Base-by-base conservation (phyloP, 2,888 invertebrate species). In the Cremastobaeus sp. region DNA sequence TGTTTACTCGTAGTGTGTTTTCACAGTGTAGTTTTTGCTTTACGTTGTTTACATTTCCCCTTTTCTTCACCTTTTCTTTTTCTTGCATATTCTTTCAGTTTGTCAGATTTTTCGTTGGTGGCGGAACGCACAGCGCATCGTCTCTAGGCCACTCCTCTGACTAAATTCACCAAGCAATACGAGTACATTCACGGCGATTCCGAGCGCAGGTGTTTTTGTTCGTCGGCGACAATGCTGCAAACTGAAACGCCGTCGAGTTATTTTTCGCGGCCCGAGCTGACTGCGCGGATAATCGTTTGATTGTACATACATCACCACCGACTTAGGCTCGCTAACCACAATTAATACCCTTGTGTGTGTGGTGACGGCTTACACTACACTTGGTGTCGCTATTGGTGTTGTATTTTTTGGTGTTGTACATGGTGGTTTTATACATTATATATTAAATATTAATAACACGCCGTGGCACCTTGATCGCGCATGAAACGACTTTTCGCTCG, bases 381-480 rank as follows among this genome's bases (percentile, higher is more conserved):
- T 86, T 86, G 87, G 84, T 87, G 86, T 86, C 86, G 87, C 86
- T 86, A 84, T 86, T 86, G 85, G 83, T 86, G 86, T 86, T 86
- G 85, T 81, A 81, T 82, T 85, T 81, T 76, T 86, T 84, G 84
- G 83, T 86, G 85, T 84, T 86, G 84, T 85, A 84, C 80, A 79
- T 86, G 83, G 77, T 84, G 81, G 74, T 81, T 83, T 81, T 80
- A 76, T 74, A 75, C 76, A 62, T 77, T 69, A 71, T 55, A 71
- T 41, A 69, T n/a, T n/a, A n/a, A n/a, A 32, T n/a, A 15, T 68
- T 69, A 80, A 82, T 83, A 81, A 84, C 84, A 81, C 77, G 79
- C 79, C 78, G 81, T 78, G 81, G 79, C 77, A 79, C 78, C 77
- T 79, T 59, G 59, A 60, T 72, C 62, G 69, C 74, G 60, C 75